phyloP scores from a whole-genome alignment of 1,140 invertebrate species.

The Penaeus vannamei region DNA sequence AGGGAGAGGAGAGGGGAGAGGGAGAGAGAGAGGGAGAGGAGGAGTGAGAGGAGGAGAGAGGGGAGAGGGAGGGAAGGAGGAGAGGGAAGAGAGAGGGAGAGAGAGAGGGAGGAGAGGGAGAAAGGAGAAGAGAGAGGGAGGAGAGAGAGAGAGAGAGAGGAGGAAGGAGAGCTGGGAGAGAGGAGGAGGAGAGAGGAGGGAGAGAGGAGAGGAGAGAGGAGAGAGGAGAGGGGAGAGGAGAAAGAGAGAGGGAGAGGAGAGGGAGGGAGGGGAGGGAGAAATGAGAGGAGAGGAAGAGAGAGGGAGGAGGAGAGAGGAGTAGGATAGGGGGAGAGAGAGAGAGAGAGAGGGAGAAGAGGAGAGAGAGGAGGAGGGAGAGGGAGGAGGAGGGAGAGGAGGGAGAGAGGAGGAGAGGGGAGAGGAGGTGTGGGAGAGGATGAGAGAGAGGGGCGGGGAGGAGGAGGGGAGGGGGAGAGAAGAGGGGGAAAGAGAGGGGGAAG shows the following conservation, averaged over 20 bases:
- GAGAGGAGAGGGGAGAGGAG: background rate
- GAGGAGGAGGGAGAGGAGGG: background rate
- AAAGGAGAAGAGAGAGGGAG: too few relatives aligned
- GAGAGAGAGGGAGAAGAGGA: background rate
- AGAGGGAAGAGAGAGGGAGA: background rate
- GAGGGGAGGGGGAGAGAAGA: background rate
- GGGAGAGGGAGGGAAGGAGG: background rate
- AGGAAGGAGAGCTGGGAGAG: background rate
- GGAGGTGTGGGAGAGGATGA: background rate
- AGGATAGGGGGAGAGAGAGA: background rate
- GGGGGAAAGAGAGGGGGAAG: too few relatives aligned
- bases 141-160: background rate
- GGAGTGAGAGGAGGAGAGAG: background rate
- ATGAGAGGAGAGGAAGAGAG: background rate
- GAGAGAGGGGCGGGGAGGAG: background rate
- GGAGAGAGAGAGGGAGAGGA: background rate
- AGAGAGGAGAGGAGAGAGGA: too few relatives aligned
- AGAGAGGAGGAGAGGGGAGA: background rate
- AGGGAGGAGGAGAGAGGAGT: background rate
- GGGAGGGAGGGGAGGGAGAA: background rate
- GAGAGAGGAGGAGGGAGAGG: background rate
- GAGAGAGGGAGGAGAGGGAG: background rate
- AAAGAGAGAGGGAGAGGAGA: background rate
- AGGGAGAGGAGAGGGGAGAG: background rate
- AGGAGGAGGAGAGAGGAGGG: background rate